phyloP scores from a whole-genome alignment of 2,797 vertebrate genomes.

The Spinibarbus caldwelli region DNA sequence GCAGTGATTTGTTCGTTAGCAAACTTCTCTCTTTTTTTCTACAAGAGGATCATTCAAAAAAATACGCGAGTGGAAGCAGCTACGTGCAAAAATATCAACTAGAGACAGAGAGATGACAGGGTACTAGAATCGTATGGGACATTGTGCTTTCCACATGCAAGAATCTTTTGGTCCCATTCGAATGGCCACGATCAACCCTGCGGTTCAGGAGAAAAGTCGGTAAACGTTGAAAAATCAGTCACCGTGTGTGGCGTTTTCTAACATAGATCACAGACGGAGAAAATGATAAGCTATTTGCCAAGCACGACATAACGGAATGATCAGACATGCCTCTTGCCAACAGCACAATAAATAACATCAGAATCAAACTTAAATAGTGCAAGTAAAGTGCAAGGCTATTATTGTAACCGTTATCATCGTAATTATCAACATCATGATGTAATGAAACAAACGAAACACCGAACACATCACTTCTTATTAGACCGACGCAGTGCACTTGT shows the following conservation, averaged over 20 bases:
- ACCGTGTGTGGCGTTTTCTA: neutral
- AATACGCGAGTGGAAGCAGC: neutral
- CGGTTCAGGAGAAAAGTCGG: neutral
- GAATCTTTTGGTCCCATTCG: conserved; percentile 37
- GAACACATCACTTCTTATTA: conserved; percentile 46
- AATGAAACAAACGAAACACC: conserved; percentile 62
- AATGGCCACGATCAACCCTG: neutral
- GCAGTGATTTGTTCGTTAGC: conserved; percentile 55
- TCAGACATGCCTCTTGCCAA: conserved; percentile 58
- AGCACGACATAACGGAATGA: conserved; percentile 40
- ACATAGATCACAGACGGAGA: conserved; percentile 16
- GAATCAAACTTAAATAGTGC: conserved; percentile 65
- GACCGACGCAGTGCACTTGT: conserved; percentile 53
- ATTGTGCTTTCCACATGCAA: conserved; percentile 51
- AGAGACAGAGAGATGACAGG: neutral
- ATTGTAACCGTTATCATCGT: conserved; percentile 60
- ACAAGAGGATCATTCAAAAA: neutral
- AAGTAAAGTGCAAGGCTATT: conserved; percentile 76
- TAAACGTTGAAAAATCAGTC: neutral
- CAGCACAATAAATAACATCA: conserved; percentile 70
- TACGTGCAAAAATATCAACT: neutral
- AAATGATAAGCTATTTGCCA: conserved; percentile 28
- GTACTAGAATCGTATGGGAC: conserved; percentile 2
- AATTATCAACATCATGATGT: conserved; percentile 52
- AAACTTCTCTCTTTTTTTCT: conserved; percentile 26